Percentiles rank a stretch among this genome's conserved stretches.
phyloP scores from a whole-genome alignment of 2,797 vertebrate genomes.

The Oryzias sinensis region DNA sequence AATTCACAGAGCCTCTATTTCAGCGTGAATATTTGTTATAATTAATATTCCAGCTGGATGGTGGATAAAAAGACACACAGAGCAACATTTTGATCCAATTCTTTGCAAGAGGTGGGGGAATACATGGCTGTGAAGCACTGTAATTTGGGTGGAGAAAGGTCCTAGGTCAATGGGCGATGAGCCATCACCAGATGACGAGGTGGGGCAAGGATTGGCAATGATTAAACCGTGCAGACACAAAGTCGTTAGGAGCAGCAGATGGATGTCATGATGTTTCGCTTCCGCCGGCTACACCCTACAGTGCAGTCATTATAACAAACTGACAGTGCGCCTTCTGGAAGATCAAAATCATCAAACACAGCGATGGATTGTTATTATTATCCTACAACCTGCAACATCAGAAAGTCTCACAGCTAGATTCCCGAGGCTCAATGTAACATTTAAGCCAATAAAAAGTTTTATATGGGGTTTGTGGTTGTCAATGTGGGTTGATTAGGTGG shows the following conservation, averaged over 20 bases:
- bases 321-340: neutral
- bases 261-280: conserved; percentile 53
- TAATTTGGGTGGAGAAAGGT: conserved; percentile 54
- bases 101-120: conserved; percentile 40
- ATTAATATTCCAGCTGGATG: conserved; percentile 43
- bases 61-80: conserved; percentile 44
- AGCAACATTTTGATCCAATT: conserved; percentile 48
- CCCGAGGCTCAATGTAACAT: neutral
- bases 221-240: conserved; percentile 62
- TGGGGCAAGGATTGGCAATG: conserved; percentile 27
- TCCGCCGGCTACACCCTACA: conserved; percentile 29
- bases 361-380: neutral
- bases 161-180: conserved; percentile 59
- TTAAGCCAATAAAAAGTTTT: no score
- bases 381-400: neutral
- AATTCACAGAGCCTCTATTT: conserved; percentile 32
- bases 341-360: conserved; percentile 28
- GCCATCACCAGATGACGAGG: conserved; percentile 38
- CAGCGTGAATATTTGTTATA: conserved; percentile 49
- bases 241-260: conserved; percentile 60
- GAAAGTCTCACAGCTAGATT: neutral
- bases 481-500: neutral
- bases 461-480: no score
- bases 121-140: conserved; percentile 29
- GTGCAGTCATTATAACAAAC: conserved; percentile 19